A percentile compares a stretch with the other conserved stretches of the same genome.
These are phyloP conservation scores for Camponotus pennsylvanicus DNA, from an alignment of 1,140 invertebrate genomes.

Conservation along the genomic window DNA sequence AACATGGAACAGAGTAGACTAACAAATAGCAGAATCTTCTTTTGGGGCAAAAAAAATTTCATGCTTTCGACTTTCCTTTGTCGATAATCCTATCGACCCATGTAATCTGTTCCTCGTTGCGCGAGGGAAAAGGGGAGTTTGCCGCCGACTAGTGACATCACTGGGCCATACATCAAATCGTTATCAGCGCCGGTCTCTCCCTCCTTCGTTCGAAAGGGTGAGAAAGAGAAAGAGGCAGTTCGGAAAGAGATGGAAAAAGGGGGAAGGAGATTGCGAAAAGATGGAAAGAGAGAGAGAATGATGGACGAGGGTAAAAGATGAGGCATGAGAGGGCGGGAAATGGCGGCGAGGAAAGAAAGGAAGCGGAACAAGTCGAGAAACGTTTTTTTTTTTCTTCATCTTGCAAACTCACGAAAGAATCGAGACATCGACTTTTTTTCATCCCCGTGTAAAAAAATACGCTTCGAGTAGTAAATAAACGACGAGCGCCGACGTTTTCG, in stretches of 20 bases:
- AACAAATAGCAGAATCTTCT: slow-evolving; percentile 3
- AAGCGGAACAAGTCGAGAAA: slow-evolving; percentile 52
- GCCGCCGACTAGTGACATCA: slow-evolving; percentile 79
- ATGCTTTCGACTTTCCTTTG: slow-evolving; percentile 73
- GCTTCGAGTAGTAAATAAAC: neutral
- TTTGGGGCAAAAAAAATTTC: slow-evolving; percentile 46
- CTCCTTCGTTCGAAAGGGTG: slow-evolving; percentile 58
- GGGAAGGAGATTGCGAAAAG: slow-evolving; percentile 60
- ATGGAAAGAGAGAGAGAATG: slow-evolving; percentile 60
- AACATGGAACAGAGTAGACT: neutral
- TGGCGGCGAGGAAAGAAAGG: slow-evolving; percentile 33
- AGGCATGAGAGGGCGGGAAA: slow-evolving; percentile 25
- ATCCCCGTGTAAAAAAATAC: slow-evolving; percentile 4
- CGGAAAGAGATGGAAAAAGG: slow-evolving; percentile 62
- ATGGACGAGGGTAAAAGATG: slow-evolving; percentile 25
- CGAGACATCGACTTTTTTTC: slow-evolving; percentile 18
- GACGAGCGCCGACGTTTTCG: neutral
- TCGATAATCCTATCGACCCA: slow-evolving; percentile 79
- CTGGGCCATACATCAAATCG: slow-evolving; percentile 81
- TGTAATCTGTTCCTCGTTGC: slow-evolving; percentile 78
- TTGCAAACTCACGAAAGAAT: slow-evolving; percentile 29
- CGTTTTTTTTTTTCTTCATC: slow-evolving; percentile 4
- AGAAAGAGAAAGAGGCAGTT: slow-evolving; percentile 37
- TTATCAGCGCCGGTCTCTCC: slow-evolving; percentile 76
- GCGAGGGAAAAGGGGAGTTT: slow-evolving; percentile 52